Base-by-base conservation (phyloP, 2,797 vertebrate species). In the Centropyge bicolor region DNA sequence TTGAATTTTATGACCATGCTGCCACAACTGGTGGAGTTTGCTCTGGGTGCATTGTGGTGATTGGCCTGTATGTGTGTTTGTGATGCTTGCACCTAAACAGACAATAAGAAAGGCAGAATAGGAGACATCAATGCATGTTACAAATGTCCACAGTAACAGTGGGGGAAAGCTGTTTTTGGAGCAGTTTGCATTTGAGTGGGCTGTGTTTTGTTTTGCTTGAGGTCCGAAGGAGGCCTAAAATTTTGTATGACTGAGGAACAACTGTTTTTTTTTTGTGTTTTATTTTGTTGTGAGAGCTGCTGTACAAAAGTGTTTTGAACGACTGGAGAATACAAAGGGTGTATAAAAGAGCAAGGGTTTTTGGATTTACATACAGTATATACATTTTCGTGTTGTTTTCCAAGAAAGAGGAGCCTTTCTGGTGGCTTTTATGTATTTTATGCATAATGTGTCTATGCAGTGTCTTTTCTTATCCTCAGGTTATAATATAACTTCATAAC, bases 401-500 rank as follows among this genome's bases (percentile, higher is more conserved):
- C 49, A 12, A 63, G n/a, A 73, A 41, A 70, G n/a, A 63, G 13
- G 38, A 22, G 41, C 52, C 19, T 74, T 80, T 54, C 45, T 59
- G 17, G 49, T 74, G 68, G 31, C 65, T 85, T 89, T 86, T 88
- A 80, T 89, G 73, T 79, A 60, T 84, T 87, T 82, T 73, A 78
- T 77, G 59, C 64, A 81, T 74, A 82, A 78, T 62, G 70, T 62
- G 65, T 83, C 59, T 81, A 72, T 76, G 46, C 57, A 70, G 71
- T 87, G 67, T 89, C 76, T 82, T 85, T 86, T 68, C 66, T 73
- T 74, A 79, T 85, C 84, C 83, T 80, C 63, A 69, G 85, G 81
- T 90, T 90, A 80, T 87, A 91, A 91, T 91, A 82, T 85, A 89
- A 89, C 81, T 87, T 88, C 56, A 86, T 81, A 87, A 91, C 81